These are phyloP conservation scores for Lasaia peninsularis DNA, from an alignment of 1,140 invertebrate species.

Conservation along the genomic window DNA sequence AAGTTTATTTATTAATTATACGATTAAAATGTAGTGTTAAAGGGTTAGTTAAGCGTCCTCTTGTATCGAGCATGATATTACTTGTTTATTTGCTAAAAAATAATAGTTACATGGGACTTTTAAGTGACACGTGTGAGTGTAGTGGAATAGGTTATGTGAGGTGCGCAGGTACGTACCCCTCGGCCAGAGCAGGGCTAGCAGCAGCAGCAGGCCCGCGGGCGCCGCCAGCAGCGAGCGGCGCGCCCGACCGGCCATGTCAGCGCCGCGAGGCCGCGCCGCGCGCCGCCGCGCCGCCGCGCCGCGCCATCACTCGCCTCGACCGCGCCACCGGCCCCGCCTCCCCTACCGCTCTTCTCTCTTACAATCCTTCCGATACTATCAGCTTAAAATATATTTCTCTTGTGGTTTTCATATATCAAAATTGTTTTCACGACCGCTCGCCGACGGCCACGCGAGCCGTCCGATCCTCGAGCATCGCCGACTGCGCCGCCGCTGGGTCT, in stretches of 20 bases:
- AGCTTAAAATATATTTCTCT: conserved; percentile 57
- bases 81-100: too few relatives aligned
- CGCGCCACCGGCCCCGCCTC: conserved; percentile 54
- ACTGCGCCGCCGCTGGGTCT: conserved; percentile 46
- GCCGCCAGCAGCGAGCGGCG: conserved; percentile 66
- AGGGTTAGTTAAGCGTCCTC: too few relatives aligned
- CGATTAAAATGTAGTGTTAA: too few relatives aligned
- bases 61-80: too few relatives aligned
- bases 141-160: too few relatives aligned
- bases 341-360: conserved; percentile 54
- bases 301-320: conserved; percentile 46
- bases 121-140: neutral
- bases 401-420: conserved; percentile 68
- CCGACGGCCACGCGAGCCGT: conserved; percentile 66
- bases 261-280: conserved; percentile 61
- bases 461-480: conserved; percentile 64
- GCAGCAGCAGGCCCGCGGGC: conserved; percentile 68
- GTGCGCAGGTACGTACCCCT: conserved; percentile 42
- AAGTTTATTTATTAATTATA: too few relatives aligned
- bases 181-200: conserved; percentile 67
- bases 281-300: conserved; percentile 55
- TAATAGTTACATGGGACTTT: too few relatives aligned
- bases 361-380: conserved; percentile 57
- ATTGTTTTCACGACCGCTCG: conserved; percentile 58
- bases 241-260: conserved; percentile 69